Conservation (phyloP, 2,797 vertebrate species). For the Tapera naevia region DNA sequence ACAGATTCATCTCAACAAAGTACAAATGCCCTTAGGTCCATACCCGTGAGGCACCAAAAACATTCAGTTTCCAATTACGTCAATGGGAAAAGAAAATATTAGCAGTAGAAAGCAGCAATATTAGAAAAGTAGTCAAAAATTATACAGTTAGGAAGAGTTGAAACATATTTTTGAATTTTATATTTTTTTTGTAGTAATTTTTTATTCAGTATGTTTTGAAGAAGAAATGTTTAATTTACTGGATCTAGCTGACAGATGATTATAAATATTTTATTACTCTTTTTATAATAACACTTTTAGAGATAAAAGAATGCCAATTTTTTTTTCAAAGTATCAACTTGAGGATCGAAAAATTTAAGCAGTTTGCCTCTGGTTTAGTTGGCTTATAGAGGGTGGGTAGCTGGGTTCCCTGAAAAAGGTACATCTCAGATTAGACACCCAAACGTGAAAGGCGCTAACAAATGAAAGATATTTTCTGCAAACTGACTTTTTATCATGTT, state of each 20-base stretch:
- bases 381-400: not conserved
- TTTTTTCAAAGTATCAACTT: not conserved
- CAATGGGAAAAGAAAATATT: not conserved
- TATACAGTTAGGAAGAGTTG: not conserved
- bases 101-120: not conserved
- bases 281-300: not conserved
- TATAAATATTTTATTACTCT: not conserved
- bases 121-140: not conserved
- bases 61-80: not conserved
- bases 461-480: not conserved
- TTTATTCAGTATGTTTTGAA: not conserved
- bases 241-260: not conserved
- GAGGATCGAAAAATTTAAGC: not conserved
- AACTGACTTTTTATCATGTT: not conserved
- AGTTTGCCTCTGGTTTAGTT: not conserved
- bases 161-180: not conserved
- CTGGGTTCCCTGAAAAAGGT: not conserved
- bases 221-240: not conserved
- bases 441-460: not conserved
- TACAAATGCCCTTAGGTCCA: not conserved
- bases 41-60: not conserved
- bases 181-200: not conserved
- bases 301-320: not conserved
- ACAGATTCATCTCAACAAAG: not conserved
- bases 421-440: not conserved